phyloP scores from a whole-genome alignment of 1,140 invertebrate genomes.

The Phthorimaea operculella region DNA sequence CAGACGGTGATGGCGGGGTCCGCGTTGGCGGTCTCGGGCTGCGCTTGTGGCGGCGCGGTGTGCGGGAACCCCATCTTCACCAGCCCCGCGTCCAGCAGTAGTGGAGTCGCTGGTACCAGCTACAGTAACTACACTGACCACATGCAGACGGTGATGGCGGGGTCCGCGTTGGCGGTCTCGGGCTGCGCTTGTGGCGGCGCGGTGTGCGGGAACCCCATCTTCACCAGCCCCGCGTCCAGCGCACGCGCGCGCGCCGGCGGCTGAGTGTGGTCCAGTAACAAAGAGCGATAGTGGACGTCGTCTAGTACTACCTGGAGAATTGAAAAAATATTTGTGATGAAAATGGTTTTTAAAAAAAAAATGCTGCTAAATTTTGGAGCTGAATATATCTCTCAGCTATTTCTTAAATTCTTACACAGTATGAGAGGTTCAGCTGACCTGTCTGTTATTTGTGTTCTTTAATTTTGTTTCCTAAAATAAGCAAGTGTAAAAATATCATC shows the following conservation, averaged over 20 bases:
- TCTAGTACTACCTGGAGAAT: conserved; percentile 77
- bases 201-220: conserved; percentile 93
- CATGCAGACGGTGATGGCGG: conserved; percentile 84
- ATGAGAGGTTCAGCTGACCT: no score
- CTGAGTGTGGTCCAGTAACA: conserved; percentile 81
- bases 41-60: conserved; percentile 61
- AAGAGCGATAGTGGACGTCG: conserved; percentile 85
- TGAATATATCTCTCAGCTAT: no score
- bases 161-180: conserved; percentile 67
- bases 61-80: conserved; percentile 96
- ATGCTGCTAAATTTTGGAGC: no score
- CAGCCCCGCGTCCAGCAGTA: no score
- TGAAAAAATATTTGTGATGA: background rate
- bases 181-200: conserved; percentile 43
- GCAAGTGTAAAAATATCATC: no score
- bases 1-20: conserved; percentile 82
- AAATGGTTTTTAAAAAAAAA: no score
- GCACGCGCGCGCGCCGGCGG: conserved; percentile 87
- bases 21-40: conserved; percentile 47
- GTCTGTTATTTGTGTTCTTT: no score
- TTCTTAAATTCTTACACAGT: no score
- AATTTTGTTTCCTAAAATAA: no score
- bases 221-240: conserved; percentile 85
- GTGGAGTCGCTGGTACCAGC: no score
- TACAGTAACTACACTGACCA: conserved; percentile 71